phyloP scores from a whole-genome alignment of 2,113 vertebrate species.

The Mobula birostris region DNA sequence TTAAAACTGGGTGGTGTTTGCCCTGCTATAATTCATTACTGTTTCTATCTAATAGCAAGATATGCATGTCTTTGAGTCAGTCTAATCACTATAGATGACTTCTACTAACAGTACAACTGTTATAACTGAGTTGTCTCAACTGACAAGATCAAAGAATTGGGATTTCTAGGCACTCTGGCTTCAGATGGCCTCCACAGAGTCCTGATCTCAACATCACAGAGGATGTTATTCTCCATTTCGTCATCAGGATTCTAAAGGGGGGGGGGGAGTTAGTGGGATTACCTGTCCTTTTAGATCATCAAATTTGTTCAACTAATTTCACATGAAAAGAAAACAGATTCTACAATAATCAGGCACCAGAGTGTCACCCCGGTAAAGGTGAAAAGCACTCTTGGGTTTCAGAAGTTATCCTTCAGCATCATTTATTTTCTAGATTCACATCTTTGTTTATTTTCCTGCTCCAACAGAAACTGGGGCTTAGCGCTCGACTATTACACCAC shows the following conservation, averaged over 20 bases:
- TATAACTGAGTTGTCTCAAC: background rate
- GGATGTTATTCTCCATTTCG: background rate
- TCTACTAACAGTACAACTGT: too few relatives aligned
- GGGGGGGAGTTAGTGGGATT: background rate
- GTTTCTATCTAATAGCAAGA: background rate
- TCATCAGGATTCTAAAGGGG: background rate
- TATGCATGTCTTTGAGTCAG: background rate
- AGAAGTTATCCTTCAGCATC: background rate
- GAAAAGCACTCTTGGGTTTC: background rate
- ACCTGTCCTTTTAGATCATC: background rate
- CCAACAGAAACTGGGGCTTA: background rate
- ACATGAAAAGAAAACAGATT: background rate
- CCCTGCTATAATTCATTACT: background rate
- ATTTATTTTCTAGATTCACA: background rate
- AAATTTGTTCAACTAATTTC: background rate
- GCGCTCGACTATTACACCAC: background rate
- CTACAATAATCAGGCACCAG: background rate
- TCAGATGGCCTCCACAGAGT: too few relatives aligned
- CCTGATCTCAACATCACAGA: too few relatives aligned
- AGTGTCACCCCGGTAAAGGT: background rate
- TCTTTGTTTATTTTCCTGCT: background rate
- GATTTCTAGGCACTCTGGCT: too few relatives aligned
- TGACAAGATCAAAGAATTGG: background rate
- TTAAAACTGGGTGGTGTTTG: background rate
- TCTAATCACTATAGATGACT: background rate